Evolutionary conservation across 2,113 vertebrate genomes (phyloP).

Genomic region (Ceratotherium simum): DNA sequence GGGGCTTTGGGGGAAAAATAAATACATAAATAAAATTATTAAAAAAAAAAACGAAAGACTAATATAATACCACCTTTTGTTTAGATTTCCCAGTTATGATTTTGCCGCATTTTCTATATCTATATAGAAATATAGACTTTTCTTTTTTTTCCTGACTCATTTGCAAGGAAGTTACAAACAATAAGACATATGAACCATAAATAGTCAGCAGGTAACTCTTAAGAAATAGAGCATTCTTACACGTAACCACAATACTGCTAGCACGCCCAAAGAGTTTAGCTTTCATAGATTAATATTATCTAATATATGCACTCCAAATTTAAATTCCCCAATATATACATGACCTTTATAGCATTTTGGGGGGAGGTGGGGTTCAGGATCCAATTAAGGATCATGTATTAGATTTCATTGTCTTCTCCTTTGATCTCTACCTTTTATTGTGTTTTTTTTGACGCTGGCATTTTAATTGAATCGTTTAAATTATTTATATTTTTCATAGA

Average conservation of each 20-base stretch:
- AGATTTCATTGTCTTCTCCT: not conserved
- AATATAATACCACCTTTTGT: not conserved
- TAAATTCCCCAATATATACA: not conserved
- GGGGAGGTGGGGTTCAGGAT: not conserved
- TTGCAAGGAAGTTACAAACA: not conserved
- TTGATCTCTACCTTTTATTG: not conserved
- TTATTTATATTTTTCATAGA: not conserved
- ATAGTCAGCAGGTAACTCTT: conserved; percentile 8
- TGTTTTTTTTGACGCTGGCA: not conserved
- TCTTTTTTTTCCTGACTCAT: not conserved
- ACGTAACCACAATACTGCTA: not conserved
- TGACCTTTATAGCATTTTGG: not conserved
- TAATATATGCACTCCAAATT: not conserved
- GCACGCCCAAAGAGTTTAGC: not conserved
- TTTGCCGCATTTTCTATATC: not conserved
- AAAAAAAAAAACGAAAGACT: not conserved
- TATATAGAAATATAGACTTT: not conserved
- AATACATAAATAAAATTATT: too few species aligned
- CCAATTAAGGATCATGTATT: not conserved
- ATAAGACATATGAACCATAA: not conserved
- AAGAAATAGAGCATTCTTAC: conserved; percentile 21
- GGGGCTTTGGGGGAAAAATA: too few species aligned
- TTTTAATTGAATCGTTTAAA: not conserved
- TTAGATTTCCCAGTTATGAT: not conserved
- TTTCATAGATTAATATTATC: not conserved